Conservation (phyloP, 2,797 vertebrate species). For the Picus viridis region DNA sequence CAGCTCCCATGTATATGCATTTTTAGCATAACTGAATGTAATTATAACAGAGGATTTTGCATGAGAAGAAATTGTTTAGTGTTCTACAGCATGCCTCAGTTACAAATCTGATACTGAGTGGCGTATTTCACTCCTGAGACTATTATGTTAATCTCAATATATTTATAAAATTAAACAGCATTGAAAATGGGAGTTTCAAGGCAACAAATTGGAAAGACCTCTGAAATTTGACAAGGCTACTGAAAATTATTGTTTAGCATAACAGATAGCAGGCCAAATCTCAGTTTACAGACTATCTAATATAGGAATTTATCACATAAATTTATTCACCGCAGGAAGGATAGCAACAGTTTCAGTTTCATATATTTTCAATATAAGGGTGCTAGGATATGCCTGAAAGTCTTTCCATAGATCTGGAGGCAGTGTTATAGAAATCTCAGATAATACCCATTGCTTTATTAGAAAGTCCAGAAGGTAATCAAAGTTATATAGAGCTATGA, state of each 20-base stretch:
- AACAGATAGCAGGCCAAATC: not conserved
- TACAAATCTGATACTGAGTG: not conserved
- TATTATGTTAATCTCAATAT: not conserved
- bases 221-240: not conserved
- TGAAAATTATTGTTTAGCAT: not conserved
- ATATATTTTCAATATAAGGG: not conserved
- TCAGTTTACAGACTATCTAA: not conserved
- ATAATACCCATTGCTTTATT: not conserved
- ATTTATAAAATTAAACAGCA: not conserved
- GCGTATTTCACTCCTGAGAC: not conserved
- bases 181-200: not conserved
- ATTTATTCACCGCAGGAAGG: not conserved
- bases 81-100: not conserved
- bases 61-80: not conserved
- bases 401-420: not conserved
- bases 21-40: conserved; percentile 35
- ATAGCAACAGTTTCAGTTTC: not conserved
- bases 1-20: not conserved
- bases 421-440: not conserved
- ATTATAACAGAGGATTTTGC: not conserved
- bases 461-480: not conserved
- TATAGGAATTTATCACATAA: not conserved
- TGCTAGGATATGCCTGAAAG: not conserved
- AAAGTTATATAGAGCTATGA: not conserved
- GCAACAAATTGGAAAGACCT: not conserved